A percentile compares a stretch with the other conserved stretches of the same genome.
Evolutionary conservation across 2,888 invertebrate species (phyloP).

Genomic region (Aethes cnicana): DNA sequence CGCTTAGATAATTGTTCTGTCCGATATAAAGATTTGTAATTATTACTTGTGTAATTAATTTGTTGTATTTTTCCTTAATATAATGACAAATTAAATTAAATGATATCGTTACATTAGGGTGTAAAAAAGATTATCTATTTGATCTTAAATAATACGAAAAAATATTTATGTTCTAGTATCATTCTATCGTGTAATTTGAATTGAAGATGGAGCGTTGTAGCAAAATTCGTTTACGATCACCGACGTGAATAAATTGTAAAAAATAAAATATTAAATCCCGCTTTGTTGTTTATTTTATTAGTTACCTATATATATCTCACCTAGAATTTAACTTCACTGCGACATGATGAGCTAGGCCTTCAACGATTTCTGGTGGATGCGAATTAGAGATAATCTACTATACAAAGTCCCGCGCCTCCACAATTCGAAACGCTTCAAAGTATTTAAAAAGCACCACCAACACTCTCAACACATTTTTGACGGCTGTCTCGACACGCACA

Average conservation of each 20-base stretch:
- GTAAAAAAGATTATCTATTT: conserved; percentile 83
- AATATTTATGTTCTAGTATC: conserved; percentile 83
- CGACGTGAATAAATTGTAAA: conserved; percentile 81
- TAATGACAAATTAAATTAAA: conserved; percentile 79
- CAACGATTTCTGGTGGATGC: too few relatives aligned
- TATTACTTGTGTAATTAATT: conserved; percentile 78
- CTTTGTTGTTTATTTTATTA: conserved; percentile 64
- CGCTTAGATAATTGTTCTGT: conserved; percentile 75
- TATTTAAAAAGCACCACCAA: too few relatives aligned
- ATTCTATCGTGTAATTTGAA: conserved; percentile 77
- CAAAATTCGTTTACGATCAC: conserved; percentile 81
- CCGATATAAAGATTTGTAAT: conserved; percentile 72
- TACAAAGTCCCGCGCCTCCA: too few relatives aligned
- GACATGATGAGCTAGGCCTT: too few relatives aligned
- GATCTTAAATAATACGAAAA: conserved; percentile 81
- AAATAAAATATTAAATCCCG: conserved; percentile 78
- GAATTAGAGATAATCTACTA: too few relatives aligned
- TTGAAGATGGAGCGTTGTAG: conserved; percentile 77
- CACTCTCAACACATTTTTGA: too few relatives aligned
- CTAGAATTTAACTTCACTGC: too few relatives aligned
- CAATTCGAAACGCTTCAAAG: too few relatives aligned
- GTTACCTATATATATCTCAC: too few relatives aligned
- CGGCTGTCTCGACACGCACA: too few relatives aligned
- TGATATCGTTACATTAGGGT: conserved; percentile 81
- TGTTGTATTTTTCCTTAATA: conserved; percentile 79